phyloP scores from a whole-genome alignment of 2,797 vertebrate genomes.

The Bufotes viridis region DNA sequence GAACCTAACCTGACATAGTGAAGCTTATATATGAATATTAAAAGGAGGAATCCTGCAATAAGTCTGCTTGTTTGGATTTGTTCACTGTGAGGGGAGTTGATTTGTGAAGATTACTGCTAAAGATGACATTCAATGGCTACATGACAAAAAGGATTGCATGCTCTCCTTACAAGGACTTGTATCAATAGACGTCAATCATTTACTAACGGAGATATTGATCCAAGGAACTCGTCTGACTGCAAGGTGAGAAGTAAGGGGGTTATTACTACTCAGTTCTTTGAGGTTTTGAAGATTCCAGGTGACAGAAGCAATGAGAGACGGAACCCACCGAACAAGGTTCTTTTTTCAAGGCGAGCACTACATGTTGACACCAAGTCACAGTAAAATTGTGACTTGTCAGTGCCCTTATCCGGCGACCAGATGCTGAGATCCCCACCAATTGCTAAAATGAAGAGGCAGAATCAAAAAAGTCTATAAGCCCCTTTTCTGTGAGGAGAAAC shows the following conservation, averaged over 20 bases:
- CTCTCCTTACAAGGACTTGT: neutral
- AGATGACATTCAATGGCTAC: neutral
- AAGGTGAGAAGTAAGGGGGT: neutral
- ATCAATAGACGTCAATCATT: constrained; percentile 12
- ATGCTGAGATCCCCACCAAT: too few relatives aligned
- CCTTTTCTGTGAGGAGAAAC: too few relatives aligned
- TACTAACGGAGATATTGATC: constrained; percentile 5
- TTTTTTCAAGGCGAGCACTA: neutral
- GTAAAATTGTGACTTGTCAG: neutral
- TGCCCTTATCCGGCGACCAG: too few relatives aligned
- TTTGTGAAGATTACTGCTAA: neutral
- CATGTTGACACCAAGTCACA: too few relatives aligned
- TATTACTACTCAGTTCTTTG: neutral
- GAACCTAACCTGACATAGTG: too few relatives aligned
- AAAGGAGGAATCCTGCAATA: neutral
- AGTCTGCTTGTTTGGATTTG: neutral
- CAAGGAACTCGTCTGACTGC: neutral
- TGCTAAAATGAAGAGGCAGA: too few relatives aligned
- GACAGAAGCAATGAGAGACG: neutral
- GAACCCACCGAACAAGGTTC: neutral
- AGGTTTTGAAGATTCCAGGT: neutral
- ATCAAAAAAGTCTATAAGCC: too few relatives aligned
- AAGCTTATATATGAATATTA: neutral
- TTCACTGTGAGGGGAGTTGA: neutral
- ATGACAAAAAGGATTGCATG: neutral